Base-by-base conservation (phyloP, 2,888 invertebrate genomes). In the Shargacucullia verbasci region DNA sequence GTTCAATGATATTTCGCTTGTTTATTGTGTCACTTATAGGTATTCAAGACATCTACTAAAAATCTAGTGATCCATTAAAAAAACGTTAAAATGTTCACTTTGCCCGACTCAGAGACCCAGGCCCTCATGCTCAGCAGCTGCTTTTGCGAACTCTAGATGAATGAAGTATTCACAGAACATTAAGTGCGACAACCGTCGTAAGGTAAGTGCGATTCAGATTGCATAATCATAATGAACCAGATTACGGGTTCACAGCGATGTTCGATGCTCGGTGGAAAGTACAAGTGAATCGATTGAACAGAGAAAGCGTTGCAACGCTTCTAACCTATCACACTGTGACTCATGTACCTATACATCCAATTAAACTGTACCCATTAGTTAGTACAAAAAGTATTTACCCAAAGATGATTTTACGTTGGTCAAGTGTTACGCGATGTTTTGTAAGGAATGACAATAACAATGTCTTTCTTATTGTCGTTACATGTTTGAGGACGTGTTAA, bases 251-350 rank as follows among this genome's bases (percentile, higher is more conserved):
- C 59, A 60, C 59, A 50, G 48, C 52, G 40, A 63, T 39, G 35
- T 37, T 43, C 59, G 13, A 15, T n/a, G 25, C 14, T 41, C 35
- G 25, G 29, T 76, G 69, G 77, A 81, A 79, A 82, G 80, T 76
- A 68, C 80, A 70, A 79, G 74, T 80, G 75, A 74, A 79, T 79
- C 73, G 59, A 73, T 70, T 72, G 66, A 70, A 58, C 60, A 81
- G 83, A 78, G 83, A 83, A 83, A 83, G 83, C 74, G 77, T 71
- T 68, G 64, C 67, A 59, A 55, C 41, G 47, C 15, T 63, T 70
- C 64, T 68, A 69, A 73, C 78, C 71, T 76, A 80, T 70, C 65
- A 49, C 65, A 76, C 66, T 75, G 59, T 78, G 77, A 76, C 67
- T 77, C 76, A n/a, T n/a, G n/a, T n/a, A 66, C 20, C 13, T 0